Conservation (phyloP, 2,113 vertebrate species). For the Dolichotis patagonum region DNA sequence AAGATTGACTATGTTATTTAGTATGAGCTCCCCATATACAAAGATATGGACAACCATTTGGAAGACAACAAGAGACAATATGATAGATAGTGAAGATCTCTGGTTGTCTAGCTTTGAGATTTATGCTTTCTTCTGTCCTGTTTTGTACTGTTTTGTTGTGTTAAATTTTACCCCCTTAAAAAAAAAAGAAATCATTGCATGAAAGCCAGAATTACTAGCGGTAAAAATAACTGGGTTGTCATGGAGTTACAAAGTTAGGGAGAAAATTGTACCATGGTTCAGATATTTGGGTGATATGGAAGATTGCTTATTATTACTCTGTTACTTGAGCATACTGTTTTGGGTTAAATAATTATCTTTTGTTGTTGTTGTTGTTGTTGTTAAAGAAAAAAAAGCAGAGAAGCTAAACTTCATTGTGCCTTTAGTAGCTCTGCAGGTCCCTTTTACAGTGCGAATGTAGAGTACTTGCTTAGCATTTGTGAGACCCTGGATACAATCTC, state of each 20-base stretch:
- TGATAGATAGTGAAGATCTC: too few species aligned
- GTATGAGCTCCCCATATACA: too few species aligned
- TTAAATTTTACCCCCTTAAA: too few species aligned
- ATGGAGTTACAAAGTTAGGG: neutral
- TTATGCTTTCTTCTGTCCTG: too few species aligned
- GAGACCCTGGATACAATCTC: neutral
- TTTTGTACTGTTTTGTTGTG: too few species aligned
- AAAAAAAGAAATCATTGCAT: neutral
- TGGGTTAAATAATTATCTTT: slow-evolving; percentile 58
- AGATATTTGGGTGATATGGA: slow-evolving; percentile 17
- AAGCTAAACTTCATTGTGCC: neutral
- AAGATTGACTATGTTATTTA: too few species aligned
- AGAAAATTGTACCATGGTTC: neutral
- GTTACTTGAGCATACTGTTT: slow-evolving; percentile 19
- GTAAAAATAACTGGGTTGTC: neutral
- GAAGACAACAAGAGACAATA: too few species aligned
- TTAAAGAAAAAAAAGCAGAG: neutral
- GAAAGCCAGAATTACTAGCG: slow-evolving; percentile 18
- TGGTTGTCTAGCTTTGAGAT: too few species aligned
- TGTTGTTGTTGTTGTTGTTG: slow-evolving; percentile 78
- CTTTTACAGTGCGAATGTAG: neutral
- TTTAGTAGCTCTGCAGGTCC: neutral
- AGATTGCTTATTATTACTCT: neutral
- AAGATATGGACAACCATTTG: too few species aligned
- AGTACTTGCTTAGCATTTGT: neutral